phyloP scores from a whole-genome alignment of 2,113 vertebrate genomes.

The Lepisosteus osseus region DNA sequence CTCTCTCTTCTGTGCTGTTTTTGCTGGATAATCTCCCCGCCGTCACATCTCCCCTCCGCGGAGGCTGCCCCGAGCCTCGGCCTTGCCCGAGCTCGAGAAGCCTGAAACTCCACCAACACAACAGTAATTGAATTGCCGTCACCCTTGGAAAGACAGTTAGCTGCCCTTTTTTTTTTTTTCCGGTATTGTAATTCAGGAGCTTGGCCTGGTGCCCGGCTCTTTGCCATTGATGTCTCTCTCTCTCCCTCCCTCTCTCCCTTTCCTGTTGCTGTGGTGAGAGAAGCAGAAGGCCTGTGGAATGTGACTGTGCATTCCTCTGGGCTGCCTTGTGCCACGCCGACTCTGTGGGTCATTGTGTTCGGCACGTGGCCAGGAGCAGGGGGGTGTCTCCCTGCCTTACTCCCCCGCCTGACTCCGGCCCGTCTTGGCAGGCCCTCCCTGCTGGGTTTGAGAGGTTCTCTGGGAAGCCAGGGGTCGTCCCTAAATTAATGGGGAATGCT shows the following conservation, averaged over 20 bases:
- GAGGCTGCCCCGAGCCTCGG: constrained; percentile 6
- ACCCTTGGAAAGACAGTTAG: constrained; percentile 28
- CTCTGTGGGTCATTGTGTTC: constrained; percentile 62
- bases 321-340: constrained; percentile 48
- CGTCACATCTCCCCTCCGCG: not conserved
- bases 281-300: constrained; percentile 46
- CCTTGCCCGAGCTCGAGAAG: not conserved
- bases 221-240: constrained; percentile 22
- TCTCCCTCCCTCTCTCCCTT: constrained; percentile 20
- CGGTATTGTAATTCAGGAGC: constrained; percentile 27
- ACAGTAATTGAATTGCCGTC: constrained; percentile 33
- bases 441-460: constrained; percentile 53
- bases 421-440: constrained; percentile 58
- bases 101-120: constrained; percentile 5
- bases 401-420: constrained; percentile 50
- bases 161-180: constrained; percentile 8
- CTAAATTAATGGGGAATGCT: not conserved
- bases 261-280: constrained; percentile 47
- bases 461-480: not conserved
- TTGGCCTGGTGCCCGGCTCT: constrained; percentile 31
- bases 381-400: constrained; percentile 30
- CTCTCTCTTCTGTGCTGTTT: not conserved
- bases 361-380: constrained; percentile 60
- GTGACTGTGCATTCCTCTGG: constrained; percentile 37
- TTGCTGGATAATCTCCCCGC: constrained; percentile 9